phyloP scores from a whole-genome alignment of 2,113 vertebrate species.

The Pluvianellus socialis region DNA sequence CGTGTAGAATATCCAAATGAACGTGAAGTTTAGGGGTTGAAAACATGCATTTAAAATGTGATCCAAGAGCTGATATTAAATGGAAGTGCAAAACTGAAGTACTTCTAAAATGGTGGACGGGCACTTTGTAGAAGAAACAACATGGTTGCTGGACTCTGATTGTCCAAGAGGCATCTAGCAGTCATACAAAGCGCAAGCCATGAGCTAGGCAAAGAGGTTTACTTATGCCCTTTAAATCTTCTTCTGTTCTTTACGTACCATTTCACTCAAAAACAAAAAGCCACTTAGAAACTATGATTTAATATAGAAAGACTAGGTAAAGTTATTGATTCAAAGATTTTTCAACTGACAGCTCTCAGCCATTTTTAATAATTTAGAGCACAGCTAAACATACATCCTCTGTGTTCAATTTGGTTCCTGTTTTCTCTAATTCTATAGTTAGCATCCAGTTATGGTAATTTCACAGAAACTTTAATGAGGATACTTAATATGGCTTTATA shows the following conservation, averaged over 20 bases:
- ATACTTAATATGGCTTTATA: background rate
- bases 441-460: background rate
- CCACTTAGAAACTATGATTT: background rate
- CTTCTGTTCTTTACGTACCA: background rate
- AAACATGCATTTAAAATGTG: background rate
- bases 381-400: background rate
- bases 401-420: background rate
- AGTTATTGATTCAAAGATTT: background rate
- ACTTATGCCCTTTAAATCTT: background rate
- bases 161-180: background rate
- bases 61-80: background rate
- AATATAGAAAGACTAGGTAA: background rate
- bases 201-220: background rate
- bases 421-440: background rate
- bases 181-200: background rate
- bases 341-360: background rate
- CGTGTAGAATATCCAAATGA: background rate
- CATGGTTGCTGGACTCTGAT: background rate
- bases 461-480: background rate
- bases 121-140: background rate
- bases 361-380: background rate
- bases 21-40: background rate
- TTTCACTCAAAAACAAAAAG: background rate
- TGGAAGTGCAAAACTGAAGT: background rate
- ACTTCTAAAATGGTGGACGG: background rate